Conservation (phyloP, 1,140 invertebrate genomes). For the Penaeus indicus region DNA sequence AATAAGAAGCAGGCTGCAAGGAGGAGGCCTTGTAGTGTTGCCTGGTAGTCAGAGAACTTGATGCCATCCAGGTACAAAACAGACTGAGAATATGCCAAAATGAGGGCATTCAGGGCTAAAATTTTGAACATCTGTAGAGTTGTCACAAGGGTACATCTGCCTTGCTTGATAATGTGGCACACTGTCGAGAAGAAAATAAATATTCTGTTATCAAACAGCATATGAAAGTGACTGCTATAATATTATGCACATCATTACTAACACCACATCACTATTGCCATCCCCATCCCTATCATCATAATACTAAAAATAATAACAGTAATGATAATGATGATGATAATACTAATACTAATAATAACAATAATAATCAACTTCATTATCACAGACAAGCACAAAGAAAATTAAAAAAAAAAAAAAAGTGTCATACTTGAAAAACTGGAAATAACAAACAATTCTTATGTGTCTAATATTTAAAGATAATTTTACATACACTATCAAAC, state of each 20-base stretch:
- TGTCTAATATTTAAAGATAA: too few relatives aligned
- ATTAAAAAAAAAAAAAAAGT: too few relatives aligned
- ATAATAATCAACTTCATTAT: too few relatives aligned
- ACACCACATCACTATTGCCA: background rate
- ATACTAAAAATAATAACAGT: too few relatives aligned
- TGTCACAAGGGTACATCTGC: constrained; percentile 97
- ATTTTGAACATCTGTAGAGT: constrained; percentile 99
- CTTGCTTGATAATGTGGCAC: constrained; percentile 99
- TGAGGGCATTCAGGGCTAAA: constrained; percentile 96
- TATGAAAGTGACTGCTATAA: background rate
- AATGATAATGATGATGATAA: too few relatives aligned
- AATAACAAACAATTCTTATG: too few relatives aligned
- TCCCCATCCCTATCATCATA: too few relatives aligned
- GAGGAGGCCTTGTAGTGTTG: constrained; percentile 94
- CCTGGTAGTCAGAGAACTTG: constrained; percentile 97
- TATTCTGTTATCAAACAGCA: background rate
- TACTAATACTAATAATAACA: too few relatives aligned
- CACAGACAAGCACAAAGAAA: too few relatives aligned
- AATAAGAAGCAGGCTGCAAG: constrained; percentile 97
- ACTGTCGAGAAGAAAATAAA: constrained; percentile 77
- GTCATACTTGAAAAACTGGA: too few relatives aligned
- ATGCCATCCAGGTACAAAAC: constrained; percentile 98
- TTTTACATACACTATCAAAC: too few relatives aligned
- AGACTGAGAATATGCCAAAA: constrained; percentile 98
- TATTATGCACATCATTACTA: background rate